Percentiles rank a stretch among this genome's conserved stretches.
Evolutionary conservation across 2,113 vertebrate species (phyloP).

Genomic region (Reinhardtius hippoglossoides): DNA sequence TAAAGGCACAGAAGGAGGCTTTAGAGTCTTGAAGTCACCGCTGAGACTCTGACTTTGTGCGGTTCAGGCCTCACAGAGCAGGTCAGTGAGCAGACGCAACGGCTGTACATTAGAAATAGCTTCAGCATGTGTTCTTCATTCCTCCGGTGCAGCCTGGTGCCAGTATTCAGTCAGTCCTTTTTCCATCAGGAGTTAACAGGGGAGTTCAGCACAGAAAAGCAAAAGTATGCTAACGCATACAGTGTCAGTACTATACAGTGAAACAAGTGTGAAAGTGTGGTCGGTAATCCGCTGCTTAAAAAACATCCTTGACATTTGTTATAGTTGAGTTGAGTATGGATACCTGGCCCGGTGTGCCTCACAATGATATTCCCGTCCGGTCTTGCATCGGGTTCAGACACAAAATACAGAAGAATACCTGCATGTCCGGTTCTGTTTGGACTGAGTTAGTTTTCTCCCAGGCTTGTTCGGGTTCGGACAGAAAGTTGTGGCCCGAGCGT

Average conservation of each 20-base stretch:
- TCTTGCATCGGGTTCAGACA: too few relatives aligned
- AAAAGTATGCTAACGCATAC: too few relatives aligned
- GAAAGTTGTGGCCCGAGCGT: too few relatives aligned
- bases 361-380: too few relatives aligned
- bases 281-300: too few relatives aligned
- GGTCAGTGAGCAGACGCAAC: neutral
- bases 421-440: too few relatives aligned
- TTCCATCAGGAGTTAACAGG: neutral
- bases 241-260: neutral
- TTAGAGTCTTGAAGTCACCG: neutral
- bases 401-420: too few relatives aligned
- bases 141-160: neutral
- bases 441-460: too few relatives aligned
- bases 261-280: neutral
- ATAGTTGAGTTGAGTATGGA: too few relatives aligned
- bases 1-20: conserved; percentile 11
- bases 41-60: conserved; percentile 1
- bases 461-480: too few relatives aligned
- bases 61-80: neutral
- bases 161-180: neutral
- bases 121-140: conserved; percentile 20
- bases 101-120: conserved; percentile 6
- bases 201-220: neutral
- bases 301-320: too few relatives aligned
- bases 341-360: too few relatives aligned